Evolutionary conservation across 2,113 vertebrate species (phyloP).

Genomic region (Vanacampus margaritifer): DNA sequence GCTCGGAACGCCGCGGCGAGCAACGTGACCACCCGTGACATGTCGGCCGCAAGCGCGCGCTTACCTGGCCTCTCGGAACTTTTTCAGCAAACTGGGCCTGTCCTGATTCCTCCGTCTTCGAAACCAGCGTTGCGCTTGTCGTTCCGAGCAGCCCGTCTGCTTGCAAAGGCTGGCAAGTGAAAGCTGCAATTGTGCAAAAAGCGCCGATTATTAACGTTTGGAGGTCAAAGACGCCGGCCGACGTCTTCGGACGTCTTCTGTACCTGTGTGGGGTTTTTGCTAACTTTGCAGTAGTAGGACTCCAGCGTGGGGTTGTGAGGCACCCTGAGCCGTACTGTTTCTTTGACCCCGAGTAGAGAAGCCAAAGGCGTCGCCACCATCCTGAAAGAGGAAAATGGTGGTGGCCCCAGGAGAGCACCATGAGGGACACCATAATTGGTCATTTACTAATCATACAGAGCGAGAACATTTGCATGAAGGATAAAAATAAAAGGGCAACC

Average conservation of each 20-base stretch:
- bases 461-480: no score
- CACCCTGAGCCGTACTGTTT: conserved; percentile 80
- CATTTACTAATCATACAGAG: no score
- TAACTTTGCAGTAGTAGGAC: conserved; percentile 75
- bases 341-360: conserved; percentile 81
- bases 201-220: conserved; percentile 1
- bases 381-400: conserved; percentile 39
- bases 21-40: neutral
- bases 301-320: conserved; percentile 80
- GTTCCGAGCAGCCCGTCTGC: conserved; percentile 72
- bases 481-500: no score
- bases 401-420: no score
- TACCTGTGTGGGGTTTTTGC: conserved; percentile 75
- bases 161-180: conserved; percentile 63
- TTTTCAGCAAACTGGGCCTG: conserved; percentile 89
- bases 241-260: neutral
- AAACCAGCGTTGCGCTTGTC: conserved; percentile 90
- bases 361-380: conserved; percentile 83
- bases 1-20: neutral
- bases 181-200: conserved; percentile 43
- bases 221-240: neutral
- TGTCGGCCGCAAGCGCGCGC: neutral
- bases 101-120: conserved; percentile 91
- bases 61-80: conserved; percentile 91
- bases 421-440: no score